Conservation (phyloP, 2,888 invertebrate genomes). For the Habroteleia sp. region DNA sequence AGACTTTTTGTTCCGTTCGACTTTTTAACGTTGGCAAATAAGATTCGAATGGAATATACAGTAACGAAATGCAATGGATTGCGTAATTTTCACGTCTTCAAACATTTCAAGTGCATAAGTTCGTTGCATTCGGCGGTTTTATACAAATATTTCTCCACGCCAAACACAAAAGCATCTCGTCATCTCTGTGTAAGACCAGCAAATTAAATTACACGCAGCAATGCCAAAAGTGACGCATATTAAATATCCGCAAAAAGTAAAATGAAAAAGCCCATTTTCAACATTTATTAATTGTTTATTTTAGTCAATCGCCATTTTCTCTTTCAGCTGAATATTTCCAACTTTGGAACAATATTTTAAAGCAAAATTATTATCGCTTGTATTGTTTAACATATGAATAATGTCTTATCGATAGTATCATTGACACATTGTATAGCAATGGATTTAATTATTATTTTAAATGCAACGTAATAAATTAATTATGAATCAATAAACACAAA, state of each 20-base stretch:
- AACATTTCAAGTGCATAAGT: constrained; percentile 28
- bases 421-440: constrained; percentile 30
- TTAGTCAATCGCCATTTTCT: too few species aligned
- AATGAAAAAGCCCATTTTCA: too few species aligned
- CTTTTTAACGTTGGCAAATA: too few species aligned
- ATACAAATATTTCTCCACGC: constrained; percentile 34
- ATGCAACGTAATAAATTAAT: constrained; percentile 36
- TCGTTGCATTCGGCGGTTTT: constrained; percentile 34
- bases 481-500: constrained; percentile 28
- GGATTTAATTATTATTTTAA: constrained; percentile 22
- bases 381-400: constrained; percentile 37
- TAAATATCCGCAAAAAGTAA: too few species aligned
- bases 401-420: constrained; percentile 17
- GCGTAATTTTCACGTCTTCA: constrained; percentile 31
- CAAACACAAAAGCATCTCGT: constrained; percentile 24
- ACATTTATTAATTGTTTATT: too few species aligned
- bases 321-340: too few species aligned
- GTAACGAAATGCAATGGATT: constrained; percentile 16
- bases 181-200: constrained; percentile 8
- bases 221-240: constrained; percentile 7
- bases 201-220: constrained; percentile 15
- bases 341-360: too few species aligned
- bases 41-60: too few species aligned
- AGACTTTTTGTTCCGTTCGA: too few species aligned
- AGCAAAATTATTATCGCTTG: too few species aligned